Conservation (phyloP, 2,113 vertebrate species). For the Clinocottus analis region DNA sequence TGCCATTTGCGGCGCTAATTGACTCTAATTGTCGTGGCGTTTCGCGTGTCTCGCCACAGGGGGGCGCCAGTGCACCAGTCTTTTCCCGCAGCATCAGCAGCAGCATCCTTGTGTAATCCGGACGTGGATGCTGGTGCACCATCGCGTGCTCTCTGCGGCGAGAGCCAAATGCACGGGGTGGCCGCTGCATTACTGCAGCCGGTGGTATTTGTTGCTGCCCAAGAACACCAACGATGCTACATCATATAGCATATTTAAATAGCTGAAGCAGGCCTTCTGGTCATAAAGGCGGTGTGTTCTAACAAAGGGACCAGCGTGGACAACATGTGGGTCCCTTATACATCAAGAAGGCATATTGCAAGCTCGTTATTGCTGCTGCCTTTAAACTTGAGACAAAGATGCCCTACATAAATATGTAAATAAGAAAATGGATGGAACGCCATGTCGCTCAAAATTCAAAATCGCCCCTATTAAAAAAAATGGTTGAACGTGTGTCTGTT, state of each 20-base stretch:
- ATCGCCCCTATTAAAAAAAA: neutral
- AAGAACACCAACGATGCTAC: neutral
- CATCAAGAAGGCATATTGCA: constrained; percentile 6
- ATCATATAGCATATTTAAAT: neutral
- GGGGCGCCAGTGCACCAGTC: constrained; percentile 31
- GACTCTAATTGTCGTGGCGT: neutral
- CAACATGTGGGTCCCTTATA: neutral
- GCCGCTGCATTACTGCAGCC: neutral
- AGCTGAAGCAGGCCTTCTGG: neutral
- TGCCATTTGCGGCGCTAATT: neutral
- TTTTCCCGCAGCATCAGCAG: neutral
- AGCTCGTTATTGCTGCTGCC: neutral
- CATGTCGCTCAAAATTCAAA: neutral
- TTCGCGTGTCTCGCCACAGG: constrained; percentile 17
- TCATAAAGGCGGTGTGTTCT: neutral
- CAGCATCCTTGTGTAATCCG: constrained; percentile 11
- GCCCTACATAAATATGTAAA: neutral
- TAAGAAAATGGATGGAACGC: neutral
- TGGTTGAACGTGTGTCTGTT: neutral
- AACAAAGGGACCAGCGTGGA: neutral
- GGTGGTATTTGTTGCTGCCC: neutral
- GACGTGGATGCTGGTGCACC: constrained; percentile 26
- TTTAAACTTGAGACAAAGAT: neutral
- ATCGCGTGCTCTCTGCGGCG: constrained; percentile 39
- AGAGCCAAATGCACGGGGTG: constrained; percentile 3